Conservation (phyloP, 2,888 invertebrate genomes). For the Pterobdella sp. region DNA sequence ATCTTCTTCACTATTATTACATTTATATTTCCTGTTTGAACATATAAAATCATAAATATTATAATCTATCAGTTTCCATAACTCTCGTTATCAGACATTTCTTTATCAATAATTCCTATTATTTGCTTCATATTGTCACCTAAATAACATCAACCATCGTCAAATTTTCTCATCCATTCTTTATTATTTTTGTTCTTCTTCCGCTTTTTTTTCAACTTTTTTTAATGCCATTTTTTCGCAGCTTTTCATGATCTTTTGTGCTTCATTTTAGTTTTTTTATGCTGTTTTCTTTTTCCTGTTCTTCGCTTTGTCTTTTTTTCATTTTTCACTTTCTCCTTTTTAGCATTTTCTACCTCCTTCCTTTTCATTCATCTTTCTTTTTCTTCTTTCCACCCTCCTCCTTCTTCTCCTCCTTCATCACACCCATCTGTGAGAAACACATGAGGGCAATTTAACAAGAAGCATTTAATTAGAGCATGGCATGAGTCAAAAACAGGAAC, state of each 20-base stretch:
- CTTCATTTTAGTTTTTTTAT: neutral
- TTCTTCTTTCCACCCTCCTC: neutral
- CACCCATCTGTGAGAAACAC: conserved; percentile 1
- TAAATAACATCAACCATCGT: neutral
- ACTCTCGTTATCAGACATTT: neutral
- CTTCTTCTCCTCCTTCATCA: neutral
- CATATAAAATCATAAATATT: too few species aligned
- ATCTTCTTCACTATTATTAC: neutral
- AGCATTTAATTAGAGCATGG: too few species aligned
- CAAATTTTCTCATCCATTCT: neutral
- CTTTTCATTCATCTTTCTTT: neutral
- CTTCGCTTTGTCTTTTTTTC: neutral
- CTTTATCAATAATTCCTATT: neutral
- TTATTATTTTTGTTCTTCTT: conserved; percentile 5
- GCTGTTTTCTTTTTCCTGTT: neutral
- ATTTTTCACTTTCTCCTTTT: neutral
- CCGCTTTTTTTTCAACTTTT: neutral
- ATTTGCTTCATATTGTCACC: neutral
- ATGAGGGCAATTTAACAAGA: too few species aligned
- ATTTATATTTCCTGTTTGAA: neutral
- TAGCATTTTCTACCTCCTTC: neutral
- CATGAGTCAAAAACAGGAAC: too few species aligned
- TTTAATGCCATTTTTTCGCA: neutral
- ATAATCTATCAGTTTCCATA: too few species aligned
- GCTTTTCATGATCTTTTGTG: neutral